Evolutionary conservation across 1,140 invertebrate genomes (phyloP), one percentile per base, ranked within the genome.

Genomic region (Anastrepha obliqua): DNA sequence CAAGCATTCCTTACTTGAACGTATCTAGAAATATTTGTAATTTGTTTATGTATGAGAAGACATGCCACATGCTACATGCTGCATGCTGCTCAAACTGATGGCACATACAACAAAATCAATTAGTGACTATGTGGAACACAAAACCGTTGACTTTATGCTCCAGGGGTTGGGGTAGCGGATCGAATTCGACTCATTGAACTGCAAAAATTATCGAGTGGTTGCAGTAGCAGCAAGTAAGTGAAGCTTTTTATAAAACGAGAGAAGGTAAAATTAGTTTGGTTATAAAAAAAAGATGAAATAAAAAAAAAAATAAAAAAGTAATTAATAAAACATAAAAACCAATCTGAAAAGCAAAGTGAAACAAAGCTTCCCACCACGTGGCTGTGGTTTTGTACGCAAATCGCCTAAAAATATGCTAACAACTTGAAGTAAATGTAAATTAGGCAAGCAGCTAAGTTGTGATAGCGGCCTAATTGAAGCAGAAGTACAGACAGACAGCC

Each of bases 351-450:
- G 29, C 29, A 29, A 29, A 29, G 29, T 29, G 0, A 29, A 17
- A 74, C 5, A 74, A 74, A n/a, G 17, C 39, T 17, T 17, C 13
- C 9, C 44, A 74, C 44, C 70, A 74, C 47, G 39, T 47, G 3
- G 0, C 17, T 74, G 70, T 8, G 42, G 42, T 74, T 74, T 70
- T 39, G 20, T 39, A 11, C 13, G 65, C 39, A 29, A 11, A 47
- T 2, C 70, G 70, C 70, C 70, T 47, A 47, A 44, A 47, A 74
- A 74, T 74, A 74, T 74, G 70, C 70, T 74, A 51, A 47, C 7
- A 74, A 47, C 15, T n/a, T 15, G 47, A 74, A 74, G 70, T 74
- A 74, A 74, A 74, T 74, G 70, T n/a, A 74, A 74, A 74, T 74
- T 17, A 74, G 17, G 47, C 70, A 74, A 29, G 29, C 65, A 15